Evolutionary conservation across 2,113 vertebrate species (phyloP), one percentile per base, ranked within the genome.

Genomic region (Gymnorhina tibicen): DNA sequence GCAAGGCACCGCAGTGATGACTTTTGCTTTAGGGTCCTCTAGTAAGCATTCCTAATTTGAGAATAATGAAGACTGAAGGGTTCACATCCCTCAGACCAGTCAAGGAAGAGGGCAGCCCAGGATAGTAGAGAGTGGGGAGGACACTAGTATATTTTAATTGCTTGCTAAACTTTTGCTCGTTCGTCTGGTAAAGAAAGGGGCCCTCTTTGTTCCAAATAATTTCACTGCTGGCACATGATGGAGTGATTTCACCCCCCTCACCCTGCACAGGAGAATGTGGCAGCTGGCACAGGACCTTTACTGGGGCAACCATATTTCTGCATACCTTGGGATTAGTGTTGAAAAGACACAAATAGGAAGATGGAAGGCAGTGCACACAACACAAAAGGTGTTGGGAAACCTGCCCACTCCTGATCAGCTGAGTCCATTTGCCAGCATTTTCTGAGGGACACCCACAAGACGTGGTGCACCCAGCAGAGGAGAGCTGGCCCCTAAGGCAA

Each of bases 31-130:
- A 85, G 63, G 28, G 72, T 70, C 42, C 33, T 88, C 47, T 91
- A 81, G 72, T 68, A 84, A 84, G 33, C 85, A 44, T 73, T 86
- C 39, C 49, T 95, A 90, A 94, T 90, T 55, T 81, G 92, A 94
- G 52, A 87, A 59, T 92, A 92, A 92, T 56, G 63, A 81, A 86
- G 52, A n/a, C 35, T 68, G 88, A 96, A 94, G 35, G 64, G 37
- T 86, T 94, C 47, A 74, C 24, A 77, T 77, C 55, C 90, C 15
- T 6, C 35, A 75, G 83, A 72, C 72, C 93, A 81, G 60, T 18
- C 56, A 90, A 94, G 60, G 39, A 90, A 90, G 39, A 85, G 74
- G 63, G 82, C 63, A 95, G 62, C 23, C 58, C 55, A 73, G 70
- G 78, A 79, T 33, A 79, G 66, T 18, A 53, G 59, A 91, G 46